Conservation (phyloP, 2,113 vertebrate genomes). For the Halichoerus grypus region DNA sequence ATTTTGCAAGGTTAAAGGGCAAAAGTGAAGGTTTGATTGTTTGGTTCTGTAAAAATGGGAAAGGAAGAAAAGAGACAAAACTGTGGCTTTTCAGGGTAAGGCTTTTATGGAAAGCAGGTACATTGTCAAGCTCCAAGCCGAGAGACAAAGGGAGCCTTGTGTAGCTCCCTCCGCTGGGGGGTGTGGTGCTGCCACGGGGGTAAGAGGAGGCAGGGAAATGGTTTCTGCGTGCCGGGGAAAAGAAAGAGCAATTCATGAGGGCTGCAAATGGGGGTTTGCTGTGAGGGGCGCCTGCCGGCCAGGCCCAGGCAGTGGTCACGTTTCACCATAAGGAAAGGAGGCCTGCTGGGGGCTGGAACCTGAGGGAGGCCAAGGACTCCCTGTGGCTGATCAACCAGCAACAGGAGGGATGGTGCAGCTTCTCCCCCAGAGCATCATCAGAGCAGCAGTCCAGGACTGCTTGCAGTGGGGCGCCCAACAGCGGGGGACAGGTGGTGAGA, state of each 20-base stretch:
- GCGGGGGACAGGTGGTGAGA: background rate
- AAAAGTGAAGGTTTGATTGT: constrained; percentile 59
- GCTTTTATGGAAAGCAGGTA: constrained; percentile 86
- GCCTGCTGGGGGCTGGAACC: constrained; percentile 14
- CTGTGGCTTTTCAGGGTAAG: constrained; percentile 82
- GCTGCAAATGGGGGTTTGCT: constrained; percentile 51
- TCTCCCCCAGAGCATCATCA: background rate
- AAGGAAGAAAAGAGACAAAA: constrained; percentile 79
- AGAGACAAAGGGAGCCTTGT: constrained; percentile 88
- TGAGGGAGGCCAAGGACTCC: background rate
- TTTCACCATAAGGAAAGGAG: constrained; percentile 69
- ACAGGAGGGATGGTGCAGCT: background rate
- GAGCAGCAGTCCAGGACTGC: background rate
- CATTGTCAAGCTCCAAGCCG: constrained; percentile 79
- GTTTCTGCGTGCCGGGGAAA: constrained; percentile 79
- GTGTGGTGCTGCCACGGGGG: constrained; percentile 74
- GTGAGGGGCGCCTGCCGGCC: constrained; percentile 46
- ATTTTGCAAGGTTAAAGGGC: constrained; percentile 70
- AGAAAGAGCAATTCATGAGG: constrained; percentile 87
- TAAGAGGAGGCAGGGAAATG: constrained; percentile 74
- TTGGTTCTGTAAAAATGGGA: constrained; percentile 63
- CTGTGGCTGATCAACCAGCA: background rate
- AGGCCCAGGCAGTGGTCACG: constrained; percentile 21
- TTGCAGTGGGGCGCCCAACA: background rate
- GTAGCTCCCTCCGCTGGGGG: constrained; percentile 70